Percentiles rank a stretch among this genome's conserved stretches.
phyloP scores from a whole-genome alignment of 2,888 invertebrate genomes.

The Merodon equestris region DNA sequence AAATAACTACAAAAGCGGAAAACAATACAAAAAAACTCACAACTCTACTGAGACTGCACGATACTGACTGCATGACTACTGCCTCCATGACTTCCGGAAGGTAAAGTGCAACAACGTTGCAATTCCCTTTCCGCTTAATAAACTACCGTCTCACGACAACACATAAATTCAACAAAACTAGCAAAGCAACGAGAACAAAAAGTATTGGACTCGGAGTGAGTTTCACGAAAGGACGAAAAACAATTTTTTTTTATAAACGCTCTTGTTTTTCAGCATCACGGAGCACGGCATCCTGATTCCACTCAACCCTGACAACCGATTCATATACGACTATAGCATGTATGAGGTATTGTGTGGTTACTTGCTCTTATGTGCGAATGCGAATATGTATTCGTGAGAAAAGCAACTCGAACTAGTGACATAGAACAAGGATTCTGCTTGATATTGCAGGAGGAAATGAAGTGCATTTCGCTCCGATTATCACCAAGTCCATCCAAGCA shows the following conservation, averaged over 20 bases:
- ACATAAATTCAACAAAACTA: constrained; percentile 46
- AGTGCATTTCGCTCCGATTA: no score
- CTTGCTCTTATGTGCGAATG: no score
- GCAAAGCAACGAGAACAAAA: constrained; percentile 27
- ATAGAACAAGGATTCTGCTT: constrained; percentile 21
- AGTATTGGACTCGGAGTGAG: neutral
- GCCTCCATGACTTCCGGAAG: constrained; percentile 28
- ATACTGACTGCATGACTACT: neutral
- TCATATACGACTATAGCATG: no score
- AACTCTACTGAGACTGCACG: constrained; percentile 12
- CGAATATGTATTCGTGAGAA: no score
- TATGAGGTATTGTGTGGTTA: no score
- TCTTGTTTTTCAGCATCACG: no score
- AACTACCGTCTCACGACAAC: constrained; percentile 37
- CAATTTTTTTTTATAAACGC: no score
- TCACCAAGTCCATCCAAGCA: no score
- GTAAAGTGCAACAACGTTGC: constrained; percentile 44
- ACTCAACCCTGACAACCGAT: no score
- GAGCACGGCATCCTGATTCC: no score
- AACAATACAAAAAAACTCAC: neutral
- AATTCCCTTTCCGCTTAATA: constrained; percentile 39
- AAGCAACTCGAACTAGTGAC: constrained; percentile 15
- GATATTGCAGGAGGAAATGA: no score
- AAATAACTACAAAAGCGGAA: constrained; percentile 24
- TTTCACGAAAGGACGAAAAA: neutral